Conservation (phyloP, 2,113 vertebrate species). For the Thomomys bottae region DNA sequence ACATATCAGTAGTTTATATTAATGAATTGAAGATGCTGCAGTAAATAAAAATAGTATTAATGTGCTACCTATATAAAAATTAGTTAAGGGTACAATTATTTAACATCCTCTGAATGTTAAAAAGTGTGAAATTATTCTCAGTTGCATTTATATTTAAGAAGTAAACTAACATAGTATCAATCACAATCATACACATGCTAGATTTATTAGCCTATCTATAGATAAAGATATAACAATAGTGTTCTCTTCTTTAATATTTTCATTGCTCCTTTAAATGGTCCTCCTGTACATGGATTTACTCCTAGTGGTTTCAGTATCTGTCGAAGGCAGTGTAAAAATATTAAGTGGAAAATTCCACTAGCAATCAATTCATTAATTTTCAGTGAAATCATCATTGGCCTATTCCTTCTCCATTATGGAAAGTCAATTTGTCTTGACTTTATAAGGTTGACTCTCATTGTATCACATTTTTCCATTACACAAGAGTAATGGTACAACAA, state of each 20-base stretch:
- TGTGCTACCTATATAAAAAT: not conserved
- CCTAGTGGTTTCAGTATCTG: not conserved
- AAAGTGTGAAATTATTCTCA: not conserved
- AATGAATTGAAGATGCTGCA: not conserved
- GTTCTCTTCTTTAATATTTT: not conserved
- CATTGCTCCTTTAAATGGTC: not conserved
- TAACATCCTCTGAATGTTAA: not conserved
- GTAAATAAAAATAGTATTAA: not conserved
- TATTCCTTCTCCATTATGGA: too few species aligned
- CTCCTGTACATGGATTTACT: not conserved
- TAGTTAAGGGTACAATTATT: too few species aligned
- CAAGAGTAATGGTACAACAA: too few species aligned
- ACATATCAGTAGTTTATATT: not conserved
- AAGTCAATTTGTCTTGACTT: too few species aligned
- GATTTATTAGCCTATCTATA: not conserved
- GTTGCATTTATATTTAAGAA: constrained; percentile 22
- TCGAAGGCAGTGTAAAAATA: not conserved
- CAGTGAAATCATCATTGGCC: not conserved
- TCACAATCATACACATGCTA: not conserved
- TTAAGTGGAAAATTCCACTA: not conserved
- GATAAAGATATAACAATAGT: not conserved
- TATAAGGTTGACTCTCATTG: too few species aligned
- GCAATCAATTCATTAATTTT: not conserved
- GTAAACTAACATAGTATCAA: not conserved
- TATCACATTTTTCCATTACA: too few species aligned